phyloP scores from a whole-genome alignment of 2,113 vertebrate species.

The Crypturellus undulatus region DNA sequence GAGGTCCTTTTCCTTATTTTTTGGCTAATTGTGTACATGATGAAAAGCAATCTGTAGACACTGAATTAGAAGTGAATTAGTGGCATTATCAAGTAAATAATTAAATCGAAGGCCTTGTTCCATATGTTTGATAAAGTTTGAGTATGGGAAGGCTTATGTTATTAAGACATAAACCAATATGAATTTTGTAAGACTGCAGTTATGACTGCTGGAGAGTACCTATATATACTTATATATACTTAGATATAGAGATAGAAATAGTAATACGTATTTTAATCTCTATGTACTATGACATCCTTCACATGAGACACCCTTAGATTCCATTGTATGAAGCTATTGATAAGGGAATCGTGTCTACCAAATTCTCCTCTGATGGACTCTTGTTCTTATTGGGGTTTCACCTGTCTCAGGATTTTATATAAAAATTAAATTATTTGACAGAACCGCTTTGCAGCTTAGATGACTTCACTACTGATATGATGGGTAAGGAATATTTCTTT shows the following conservation, averaged over 20 bases:
- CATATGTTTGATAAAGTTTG: neutral
- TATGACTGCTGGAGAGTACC: neutral
- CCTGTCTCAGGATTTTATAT: neutral
- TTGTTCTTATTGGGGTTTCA: neutral
- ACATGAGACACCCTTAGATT: neutral
- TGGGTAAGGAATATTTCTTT: neutral
- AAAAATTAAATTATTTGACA: neutral
- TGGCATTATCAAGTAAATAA: neutral
- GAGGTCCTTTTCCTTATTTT: too few species aligned
- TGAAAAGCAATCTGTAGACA: neutral
- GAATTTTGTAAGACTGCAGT: neutral
- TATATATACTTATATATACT: neutral
- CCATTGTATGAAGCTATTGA: neutral
- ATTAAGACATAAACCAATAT: neutral
- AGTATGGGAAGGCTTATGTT: neutral
- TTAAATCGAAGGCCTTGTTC: neutral
- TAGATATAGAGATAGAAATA: neutral
- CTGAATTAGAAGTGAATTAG: neutral
- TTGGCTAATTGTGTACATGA: neutral
- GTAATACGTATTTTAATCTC: neutral
- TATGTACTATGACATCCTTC: neutral
- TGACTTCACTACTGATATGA: neutral
- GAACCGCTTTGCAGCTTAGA: neutral
- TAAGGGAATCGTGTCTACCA: neutral
- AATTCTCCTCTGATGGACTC: neutral